Evolutionary conservation across 2,888 invertebrate species (phyloP).

Genomic region (Vesta saturnalis): DNA sequence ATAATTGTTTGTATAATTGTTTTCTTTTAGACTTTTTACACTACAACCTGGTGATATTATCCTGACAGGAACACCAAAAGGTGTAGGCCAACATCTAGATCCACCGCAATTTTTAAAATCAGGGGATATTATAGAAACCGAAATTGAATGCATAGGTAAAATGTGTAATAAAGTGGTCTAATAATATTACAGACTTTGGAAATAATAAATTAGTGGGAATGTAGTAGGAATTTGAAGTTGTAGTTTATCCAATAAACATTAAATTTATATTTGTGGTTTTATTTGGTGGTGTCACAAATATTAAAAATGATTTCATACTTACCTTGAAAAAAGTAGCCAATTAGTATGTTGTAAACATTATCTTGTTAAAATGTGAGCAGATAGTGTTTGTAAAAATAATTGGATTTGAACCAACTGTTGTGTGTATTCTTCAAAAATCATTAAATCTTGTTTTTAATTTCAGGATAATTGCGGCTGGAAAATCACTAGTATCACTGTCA

Average conservation of each 20-base stretch:
- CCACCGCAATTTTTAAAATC: not conserved
- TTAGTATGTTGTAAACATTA: no score
- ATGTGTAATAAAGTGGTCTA: not conserved
- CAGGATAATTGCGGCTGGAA: conserved; percentile 66
- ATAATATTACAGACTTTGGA: no score
- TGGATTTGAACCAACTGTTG: not conserved
- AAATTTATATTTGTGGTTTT: no score
- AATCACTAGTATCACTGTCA: conserved; percentile 64
- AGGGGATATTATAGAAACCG: not conserved
- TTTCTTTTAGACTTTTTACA: not conserved
- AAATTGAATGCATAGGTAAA: not conserved
- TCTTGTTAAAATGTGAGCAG: no score
- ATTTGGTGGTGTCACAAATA: no score
- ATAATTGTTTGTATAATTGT: not conserved
- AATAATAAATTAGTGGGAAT: no score
- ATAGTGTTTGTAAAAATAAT: not conserved
- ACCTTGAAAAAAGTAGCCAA: no score
- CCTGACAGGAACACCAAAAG: not conserved
- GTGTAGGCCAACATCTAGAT: not conserved
- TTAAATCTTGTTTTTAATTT: conserved; percentile 38
- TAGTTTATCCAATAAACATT: no score
- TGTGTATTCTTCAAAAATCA: not conserved
- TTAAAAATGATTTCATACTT: no score
- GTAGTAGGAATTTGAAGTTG: no score
- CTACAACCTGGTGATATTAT: not conserved